Evolutionary conservation across 2,888 invertebrate genomes (phyloP), one percentile per base, ranked within the genome.

Genomic region (Dexiosoma caninum): DNA sequence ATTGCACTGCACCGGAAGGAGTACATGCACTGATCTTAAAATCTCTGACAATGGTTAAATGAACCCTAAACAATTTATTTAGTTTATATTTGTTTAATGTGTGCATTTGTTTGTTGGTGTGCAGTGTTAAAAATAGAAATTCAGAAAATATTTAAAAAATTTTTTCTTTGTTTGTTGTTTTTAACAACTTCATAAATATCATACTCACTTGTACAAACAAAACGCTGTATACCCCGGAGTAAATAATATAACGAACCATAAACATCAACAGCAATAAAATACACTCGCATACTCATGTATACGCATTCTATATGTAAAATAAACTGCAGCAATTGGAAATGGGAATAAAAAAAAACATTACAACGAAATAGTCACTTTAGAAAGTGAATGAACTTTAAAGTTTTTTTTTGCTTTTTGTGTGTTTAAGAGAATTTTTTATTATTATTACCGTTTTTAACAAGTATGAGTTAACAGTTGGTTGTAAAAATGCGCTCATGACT

Each of bases 341-440:
- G 8, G 40, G 9, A 62, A 46, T 21, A 32, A 16, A 12, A 46
- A 16, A 62, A 7, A 49, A 7, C 0, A 27, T 32, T 35, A 57
- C 44, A 70, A 53, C 21, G 19, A 60, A 67, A 51, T 51, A 67
- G 67, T 75, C 67, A 60, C 51, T 67, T 60, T 53, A n/a, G 42
- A 67, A 67, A 60, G 75, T 60, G 67, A 75, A 75, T 49, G 67
- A 75, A 67, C 75, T 75, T 75, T 75, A 60, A 60, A 75, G 67
- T 75, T 75, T 66, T 67, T 62, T 12, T 62, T 0, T 49, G 19
- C 67, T 66, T 67, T 62, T 12, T 62, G 4, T 46, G 19, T 60
- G 12, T 53, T n/a, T 35, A 62, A 44, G 35, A 32, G 51, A 32
- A 9, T 19, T 37, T 27, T 23, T 49, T 42, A 42, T 30, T 57